Evolutionary conservation across 2,113 vertebrate genomes (phyloP).

Genomic region (Aldabrachelys gigantea): DNA sequence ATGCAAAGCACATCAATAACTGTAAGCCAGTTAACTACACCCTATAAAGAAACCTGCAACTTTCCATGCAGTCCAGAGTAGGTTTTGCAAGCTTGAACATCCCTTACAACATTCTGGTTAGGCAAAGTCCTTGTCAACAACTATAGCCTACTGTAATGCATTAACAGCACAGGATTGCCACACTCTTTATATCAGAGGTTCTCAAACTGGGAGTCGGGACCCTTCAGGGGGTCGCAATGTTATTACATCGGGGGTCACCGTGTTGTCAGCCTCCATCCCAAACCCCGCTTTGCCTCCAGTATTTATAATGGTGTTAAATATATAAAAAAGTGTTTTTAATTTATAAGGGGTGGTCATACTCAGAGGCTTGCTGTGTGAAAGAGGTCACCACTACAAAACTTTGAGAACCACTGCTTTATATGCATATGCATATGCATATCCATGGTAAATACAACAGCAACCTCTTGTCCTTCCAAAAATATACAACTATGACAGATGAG

Average conservation of each 20-base stretch:
- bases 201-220: no score
- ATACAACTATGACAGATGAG: not conserved
- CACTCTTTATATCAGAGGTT: not conserved
- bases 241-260: no score
- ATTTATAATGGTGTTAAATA: no score
- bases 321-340: no score
- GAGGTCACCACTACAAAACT: no score
- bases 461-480: not conserved
- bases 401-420: no score
- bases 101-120: not conserved
- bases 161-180: constrained; percentile 8
- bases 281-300: no score
- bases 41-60: fast-evolving
- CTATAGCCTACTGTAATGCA: not conserved
- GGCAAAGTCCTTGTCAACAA: no score
- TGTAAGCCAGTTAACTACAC: not conserved
- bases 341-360: no score
- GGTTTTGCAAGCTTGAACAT: not conserved
- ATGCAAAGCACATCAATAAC: not conserved
- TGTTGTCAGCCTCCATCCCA: no score
- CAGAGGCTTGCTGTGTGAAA: no score
- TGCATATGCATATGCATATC: not conserved
- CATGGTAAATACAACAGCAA: not conserved
- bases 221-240: no score
- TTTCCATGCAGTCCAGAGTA: not conserved